A percentile compares a stretch with the other conserved stretches of the same genome.
Evolutionary conservation across 2,113 vertebrate genomes (phyloP).

Genomic region (Misgurnus anguillicaudatus): DNA sequence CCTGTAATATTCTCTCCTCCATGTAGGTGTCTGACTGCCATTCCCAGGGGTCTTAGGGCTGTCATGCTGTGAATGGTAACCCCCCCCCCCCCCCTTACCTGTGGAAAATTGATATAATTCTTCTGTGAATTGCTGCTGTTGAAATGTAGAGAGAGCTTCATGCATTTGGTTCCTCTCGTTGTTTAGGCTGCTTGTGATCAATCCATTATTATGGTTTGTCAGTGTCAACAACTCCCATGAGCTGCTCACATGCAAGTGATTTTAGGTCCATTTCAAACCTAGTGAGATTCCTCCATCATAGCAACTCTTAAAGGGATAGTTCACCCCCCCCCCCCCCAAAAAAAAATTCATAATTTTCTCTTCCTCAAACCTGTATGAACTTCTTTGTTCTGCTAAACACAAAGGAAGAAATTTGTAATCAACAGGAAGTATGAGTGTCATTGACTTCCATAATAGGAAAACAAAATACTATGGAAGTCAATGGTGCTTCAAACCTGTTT

Average conservation of each 20-base stretch:
- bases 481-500: too few relatives aligned
- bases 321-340: too few relatives aligned
- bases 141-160: constrained; percentile 8
- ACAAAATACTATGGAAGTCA: too few relatives aligned
- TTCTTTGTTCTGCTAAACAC: too few relatives aligned
- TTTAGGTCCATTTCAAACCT: not conserved
- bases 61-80: constrained; percentile 44
- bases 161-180: not conserved
- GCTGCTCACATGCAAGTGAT: not conserved
- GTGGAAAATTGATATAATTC: constrained; percentile 53
- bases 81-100: constrained; percentile 22
- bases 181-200: not conserved
- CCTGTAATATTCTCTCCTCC: not conserved
- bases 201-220: not conserved
- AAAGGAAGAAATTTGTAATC: too few relatives aligned
- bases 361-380: too few relatives aligned
- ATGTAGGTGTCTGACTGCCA: constrained; percentile 25
- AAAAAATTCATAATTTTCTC: too few relatives aligned
- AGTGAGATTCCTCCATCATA: not conserved
- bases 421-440: too few relatives aligned
- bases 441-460: too few relatives aligned
- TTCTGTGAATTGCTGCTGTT: not conserved
- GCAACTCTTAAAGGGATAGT: too few relatives aligned
- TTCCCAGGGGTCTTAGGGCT: not conserved
- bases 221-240: not conserved